These are phyloP conservation scores for Clusia tigrina DNA, from an alignment of 2,888 invertebrate species.

Conservation along the genomic window DNA sequence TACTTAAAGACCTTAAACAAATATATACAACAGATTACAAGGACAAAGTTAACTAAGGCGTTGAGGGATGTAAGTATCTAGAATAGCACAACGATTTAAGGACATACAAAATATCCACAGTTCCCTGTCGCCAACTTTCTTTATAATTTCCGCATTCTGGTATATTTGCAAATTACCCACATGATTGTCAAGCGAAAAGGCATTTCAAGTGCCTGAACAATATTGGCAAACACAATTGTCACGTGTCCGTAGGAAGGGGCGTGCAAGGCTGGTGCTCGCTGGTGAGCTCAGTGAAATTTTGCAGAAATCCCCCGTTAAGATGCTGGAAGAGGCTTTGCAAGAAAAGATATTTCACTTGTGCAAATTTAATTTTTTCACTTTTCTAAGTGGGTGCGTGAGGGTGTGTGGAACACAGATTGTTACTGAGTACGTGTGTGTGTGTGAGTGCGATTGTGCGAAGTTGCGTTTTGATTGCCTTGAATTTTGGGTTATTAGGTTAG, in stretches of 20 bases:
- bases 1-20: too few species aligned
- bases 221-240: slow-evolving; percentile 47
- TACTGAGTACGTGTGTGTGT: not conserved
- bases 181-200: slow-evolving; percentile 42
- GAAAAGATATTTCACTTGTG: slow-evolving; percentile 46
- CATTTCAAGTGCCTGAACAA: not conserved
- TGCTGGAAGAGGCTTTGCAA: slow-evolving; percentile 13
- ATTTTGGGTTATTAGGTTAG: slow-evolving; percentile 48
- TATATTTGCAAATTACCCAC: slow-evolving; percentile 54
- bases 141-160: too few species aligned
- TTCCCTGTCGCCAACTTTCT: too few species aligned
- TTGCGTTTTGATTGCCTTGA: slow-evolving; percentile 35
- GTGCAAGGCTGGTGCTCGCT: slow-evolving; percentile 28
- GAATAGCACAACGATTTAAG: too few species aligned
- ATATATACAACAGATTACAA: too few species aligned
- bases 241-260: slow-evolving; percentile 43
- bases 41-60: too few species aligned
- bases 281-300: slow-evolving; percentile 42
- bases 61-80: too few species aligned
- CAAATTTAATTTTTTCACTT: slow-evolving; percentile 25
- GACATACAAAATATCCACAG: too few species aligned
- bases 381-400: not conserved
- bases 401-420: not conserved
- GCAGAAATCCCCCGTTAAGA: slow-evolving; percentile 19
- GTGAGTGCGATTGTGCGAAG: slow-evolving; percentile 10